Evolutionary conservation across 2,888 invertebrate genomes (phyloP), one percentile per base, ranked within the genome.

Genomic region (Pyrrhopygopsis socrates): DNA sequence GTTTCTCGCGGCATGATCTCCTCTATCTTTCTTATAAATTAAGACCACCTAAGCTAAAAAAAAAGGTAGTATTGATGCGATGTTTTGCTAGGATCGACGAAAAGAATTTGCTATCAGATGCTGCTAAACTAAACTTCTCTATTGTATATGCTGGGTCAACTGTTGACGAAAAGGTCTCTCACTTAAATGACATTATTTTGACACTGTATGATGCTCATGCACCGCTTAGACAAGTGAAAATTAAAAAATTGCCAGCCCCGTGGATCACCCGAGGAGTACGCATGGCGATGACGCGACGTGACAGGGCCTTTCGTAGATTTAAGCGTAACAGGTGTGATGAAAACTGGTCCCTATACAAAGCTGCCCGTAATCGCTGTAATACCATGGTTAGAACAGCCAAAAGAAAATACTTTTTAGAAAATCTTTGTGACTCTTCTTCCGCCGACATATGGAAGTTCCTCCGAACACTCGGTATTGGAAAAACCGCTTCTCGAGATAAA

Each of bases 281-380:
- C n/a, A 54, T 54, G 54, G 54, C 54, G 9, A 54, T 54, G 54
- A 54, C 54, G 9, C 2, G 9, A 15, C 8, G 45, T 3, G 45
- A 45, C 18, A 45, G 45, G 18, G 45, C 45, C 15, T 45, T 45
- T 18, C 45, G 45, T 6, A 45, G 18, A 15, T 45, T 13, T 34
- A 76, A 75, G 76, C 67, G 58, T 11, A 18, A 45, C 9, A 45
- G 45, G 18, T 54, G n/a, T n/a, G n/a, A 54, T 54, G 20, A 54
- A 20, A 54, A 54, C 9, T 54, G 54, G 54, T 54, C 54, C n/a
- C 2, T 9, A 20, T 54, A 54, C 15, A 54, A 54, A n/a, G 9
- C n/a, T 54, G 54, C 54, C 9, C 54, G 54, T 9, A 54, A 54
- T 18, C 9, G 45, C 3, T 45, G 45, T 15, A 45, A 45, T 15